These are phyloP conservation scores for Rhagologus leucostigma DNA, from an alignment of 2,113 vertebrate species.

Conservation along the genomic window DNA sequence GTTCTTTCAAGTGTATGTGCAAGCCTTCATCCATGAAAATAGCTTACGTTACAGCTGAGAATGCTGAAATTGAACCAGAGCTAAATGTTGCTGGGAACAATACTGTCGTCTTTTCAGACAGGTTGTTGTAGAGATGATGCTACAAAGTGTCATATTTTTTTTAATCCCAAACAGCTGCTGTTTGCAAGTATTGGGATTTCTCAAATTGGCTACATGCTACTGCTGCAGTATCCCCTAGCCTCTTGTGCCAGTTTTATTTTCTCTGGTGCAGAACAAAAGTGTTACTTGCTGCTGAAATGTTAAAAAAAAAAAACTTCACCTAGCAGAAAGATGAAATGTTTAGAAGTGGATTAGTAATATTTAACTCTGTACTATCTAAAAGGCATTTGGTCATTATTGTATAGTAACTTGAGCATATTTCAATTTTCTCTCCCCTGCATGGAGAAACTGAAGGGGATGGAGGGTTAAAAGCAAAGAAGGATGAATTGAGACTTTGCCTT, in stretches of 20 bases:
- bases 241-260: constrained; percentile 42
- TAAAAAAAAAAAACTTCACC: not conserved
- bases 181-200: constrained; percentile 8
- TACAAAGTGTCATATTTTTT: not conserved
- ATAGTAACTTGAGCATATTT: not conserved
- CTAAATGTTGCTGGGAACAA: not conserved
- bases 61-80: not conserved
- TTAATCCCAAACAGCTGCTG: not conserved
- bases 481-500: not conserved
- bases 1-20: not conserved
- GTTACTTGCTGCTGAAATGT: not conserved
- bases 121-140: not conserved
- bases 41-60: not conserved
- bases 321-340: not conserved
- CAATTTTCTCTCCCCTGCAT: not conserved
- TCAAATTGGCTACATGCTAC: not conserved
- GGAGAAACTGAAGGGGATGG: not conserved
- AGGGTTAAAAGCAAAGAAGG: not conserved
- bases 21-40: not conserved
- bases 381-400: not conserved
- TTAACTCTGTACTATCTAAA: not conserved
- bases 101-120: not conserved
- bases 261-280: not conserved
- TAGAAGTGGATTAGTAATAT: not conserved
- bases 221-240: constrained; percentile 28